These are phyloP conservation scores for Caranx ignobilis DNA, from an alignment of 2,113 vertebrate species.

Conservation along the genomic window DNA sequence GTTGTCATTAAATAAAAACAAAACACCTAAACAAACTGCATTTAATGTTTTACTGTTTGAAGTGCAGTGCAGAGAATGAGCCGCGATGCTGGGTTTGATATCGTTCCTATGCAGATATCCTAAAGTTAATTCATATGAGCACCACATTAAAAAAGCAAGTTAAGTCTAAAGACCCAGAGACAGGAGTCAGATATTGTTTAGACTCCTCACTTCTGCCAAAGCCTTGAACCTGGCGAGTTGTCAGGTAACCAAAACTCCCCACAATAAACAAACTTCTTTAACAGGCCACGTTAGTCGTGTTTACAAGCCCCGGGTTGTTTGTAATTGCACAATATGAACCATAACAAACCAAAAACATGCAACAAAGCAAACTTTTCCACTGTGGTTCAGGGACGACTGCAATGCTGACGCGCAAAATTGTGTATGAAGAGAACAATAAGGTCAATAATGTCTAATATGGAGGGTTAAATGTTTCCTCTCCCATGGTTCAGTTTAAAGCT, in stretches of 20 bases:
- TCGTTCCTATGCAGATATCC: not conserved
- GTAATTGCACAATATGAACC: constrained; percentile 5
- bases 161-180: not conserved
- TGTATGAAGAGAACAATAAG: constrained; percentile 1
- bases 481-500: not conserved
- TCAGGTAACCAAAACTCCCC: constrained; percentile 33
- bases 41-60: not conserved
- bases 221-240: constrained; percentile 19
- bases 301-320: constrained; percentile 25
- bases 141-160: not conserved
- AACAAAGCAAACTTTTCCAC: constrained; percentile 43
- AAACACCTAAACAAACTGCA: not conserved
- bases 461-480: not conserved
- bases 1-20: not conserved
- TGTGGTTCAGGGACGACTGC: constrained; percentile 20
- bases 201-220: constrained; percentile 15
- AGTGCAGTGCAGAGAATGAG: not conserved
- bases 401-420: not conserved
- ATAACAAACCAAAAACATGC: constrained; percentile 9
- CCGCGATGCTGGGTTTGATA: not conserved
- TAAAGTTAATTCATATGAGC: not conserved
- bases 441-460: not conserved
- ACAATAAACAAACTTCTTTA: constrained; percentile 32
- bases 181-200: constrained; percentile 2
- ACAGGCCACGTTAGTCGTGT: constrained; percentile 22